phyloP scores from a whole-genome alignment of 2,888 invertebrate genomes.

The Spicauda simplicius region DNA sequence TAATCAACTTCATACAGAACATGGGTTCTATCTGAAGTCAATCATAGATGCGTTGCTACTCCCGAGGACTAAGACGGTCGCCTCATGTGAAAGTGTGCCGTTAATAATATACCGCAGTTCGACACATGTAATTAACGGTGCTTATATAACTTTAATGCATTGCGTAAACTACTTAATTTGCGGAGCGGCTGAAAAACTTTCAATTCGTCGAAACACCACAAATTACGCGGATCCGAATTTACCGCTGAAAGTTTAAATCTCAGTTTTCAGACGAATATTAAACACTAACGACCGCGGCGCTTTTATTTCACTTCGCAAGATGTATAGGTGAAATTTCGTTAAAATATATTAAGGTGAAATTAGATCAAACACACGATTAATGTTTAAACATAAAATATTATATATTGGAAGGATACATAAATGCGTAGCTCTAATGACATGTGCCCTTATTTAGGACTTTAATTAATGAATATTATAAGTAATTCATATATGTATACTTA shows the following conservation, averaged over 20 bases:
- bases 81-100: too few relatives aligned
- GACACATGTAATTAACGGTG: conserved; percentile 8
- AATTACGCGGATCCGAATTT: conserved; percentile 28
- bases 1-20: too few relatives aligned
- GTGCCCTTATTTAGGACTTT: too few relatives aligned
- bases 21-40: too few relatives aligned
- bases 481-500: too few relatives aligned
- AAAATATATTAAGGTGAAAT: too few relatives aligned
- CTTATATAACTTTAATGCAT: conserved; percentile 17
- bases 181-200: conserved; percentile 27
- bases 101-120: neutral
- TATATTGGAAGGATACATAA: neutral
- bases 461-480: too few relatives aligned
- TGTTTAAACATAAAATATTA: neutral
- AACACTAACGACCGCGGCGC: conserved; percentile 22
- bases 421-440: too few relatives aligned
- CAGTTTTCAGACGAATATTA: conserved; percentile 23
- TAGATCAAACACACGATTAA: too few relatives aligned
- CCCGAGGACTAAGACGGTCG: too few relatives aligned
- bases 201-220: conserved; percentile 29
- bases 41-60: too few relatives aligned
- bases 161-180: conserved; percentile 27
- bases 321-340: conserved; percentile 20
- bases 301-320: conserved; percentile 23
- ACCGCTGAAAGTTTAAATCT: conserved; percentile 14